Base-by-base conservation (phyloP, 2,113 vertebrate genomes). In the Antigone vipio region DNA sequence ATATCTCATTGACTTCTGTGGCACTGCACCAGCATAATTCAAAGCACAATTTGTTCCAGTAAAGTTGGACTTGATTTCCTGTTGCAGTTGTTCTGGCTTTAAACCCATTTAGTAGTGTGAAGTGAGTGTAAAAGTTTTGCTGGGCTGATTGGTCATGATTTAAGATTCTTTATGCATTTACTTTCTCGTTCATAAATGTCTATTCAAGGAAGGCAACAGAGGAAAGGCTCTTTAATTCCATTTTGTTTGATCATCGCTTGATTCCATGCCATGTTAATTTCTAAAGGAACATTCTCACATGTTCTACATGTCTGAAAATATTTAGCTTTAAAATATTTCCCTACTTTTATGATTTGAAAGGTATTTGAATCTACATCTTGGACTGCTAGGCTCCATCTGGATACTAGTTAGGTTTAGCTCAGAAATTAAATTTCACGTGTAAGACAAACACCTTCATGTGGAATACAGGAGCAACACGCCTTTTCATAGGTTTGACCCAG, bases 1-100 rank as follows among this genome's bases (percentile, higher is more conserved):
- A 58, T 76, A 92, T 91, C 24, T 71, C 74, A 68, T 87, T 95
- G 87, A 95, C 88, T 94, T 84, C 26, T 29, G 38, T 75, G 84
- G 76, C 75, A 71, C 29, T 30, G 38, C 58, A 93, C 52, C 72
- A 94, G 77, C 8, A 7, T 80, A 92, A 84, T 63, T 95, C 72
- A 97, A 93, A 93, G 64, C 38, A 93, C 49, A 78, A 75, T 93
- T 94, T 90, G 73, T 93, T 95, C 91, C 62, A 74, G 60, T 82
- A 58, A 94, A 72, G 72, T 58, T 94, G 85, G 60, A 53, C 66
- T 89, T 86, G 68, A 35, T 89, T 59, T 88, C 73, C 67, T 83
- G 44, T 77, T 82, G 64, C 73, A 82, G 34, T 85, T 9, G 3
- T 80, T 69, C 32, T 76, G 63, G 29, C 30, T 84, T 88, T 88